These are phyloP conservation scores for Enteromius mattozi DNA, from an alignment of 2,797 vertebrate species.

Conservation along the genomic window DNA sequence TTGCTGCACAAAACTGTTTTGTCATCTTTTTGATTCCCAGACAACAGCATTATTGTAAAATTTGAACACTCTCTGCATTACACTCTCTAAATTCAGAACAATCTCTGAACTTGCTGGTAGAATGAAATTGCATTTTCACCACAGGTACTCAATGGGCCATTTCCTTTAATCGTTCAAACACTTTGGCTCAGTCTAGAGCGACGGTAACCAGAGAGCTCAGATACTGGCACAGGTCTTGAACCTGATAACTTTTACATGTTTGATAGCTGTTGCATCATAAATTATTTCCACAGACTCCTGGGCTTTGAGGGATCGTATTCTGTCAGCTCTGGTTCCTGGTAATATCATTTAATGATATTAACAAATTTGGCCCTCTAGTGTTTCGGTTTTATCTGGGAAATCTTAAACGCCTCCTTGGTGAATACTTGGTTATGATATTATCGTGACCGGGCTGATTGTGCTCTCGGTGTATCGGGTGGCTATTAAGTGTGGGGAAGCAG, in stretches of 20 bases:
- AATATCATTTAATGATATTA: slow-evolving; percentile 99
- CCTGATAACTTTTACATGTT: slow-evolving; percentile 97
- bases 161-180: slow-evolving; percentile 95
- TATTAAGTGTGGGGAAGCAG: slow-evolving; percentile 78
- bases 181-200: slow-evolving; percentile 81
- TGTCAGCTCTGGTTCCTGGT: slow-evolving; percentile 93
- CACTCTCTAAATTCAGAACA: too few species aligned
- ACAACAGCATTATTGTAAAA: neutral
- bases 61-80: neutral
- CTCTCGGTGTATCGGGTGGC: slow-evolving; percentile 82
- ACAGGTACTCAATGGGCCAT: slow-evolving; percentile 86
- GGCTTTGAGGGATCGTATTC: slow-evolving; percentile 89
- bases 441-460: slow-evolving; percentile 83
- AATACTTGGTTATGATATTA: slow-evolving; percentile 97
- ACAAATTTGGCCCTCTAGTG: slow-evolving; percentile 96
- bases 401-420: slow-evolving; percentile 96
- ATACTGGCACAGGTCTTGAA: slow-evolving; percentile 87
- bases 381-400: slow-evolving; percentile 97
- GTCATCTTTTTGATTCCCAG: neutral
- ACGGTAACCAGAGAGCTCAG: slow-evolving; percentile 86
- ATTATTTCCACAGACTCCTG: slow-evolving; percentile 92
- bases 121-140: slow-evolving; percentile 2
- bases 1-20: neutral
- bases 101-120: neutral
- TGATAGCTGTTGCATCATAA: slow-evolving; percentile 98